phyloP scores from a whole-genome alignment of 2,888 invertebrate genomes.

The Holacanthella duospinosa region DNA sequence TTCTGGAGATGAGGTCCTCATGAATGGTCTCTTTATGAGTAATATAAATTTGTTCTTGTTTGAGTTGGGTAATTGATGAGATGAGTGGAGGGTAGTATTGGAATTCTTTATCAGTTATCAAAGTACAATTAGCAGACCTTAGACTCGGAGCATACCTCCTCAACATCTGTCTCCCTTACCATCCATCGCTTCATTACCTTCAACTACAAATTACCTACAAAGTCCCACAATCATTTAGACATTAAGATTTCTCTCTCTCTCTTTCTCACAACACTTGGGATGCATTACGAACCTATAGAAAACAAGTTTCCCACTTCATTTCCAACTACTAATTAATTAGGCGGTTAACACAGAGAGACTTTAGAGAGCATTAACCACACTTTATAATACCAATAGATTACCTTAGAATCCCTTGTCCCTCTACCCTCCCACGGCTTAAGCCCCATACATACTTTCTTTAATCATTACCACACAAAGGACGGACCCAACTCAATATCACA shows the following conservation, averaged over 20 bases:
- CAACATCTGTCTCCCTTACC: not conserved
- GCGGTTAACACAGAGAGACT: constrained; percentile 7
- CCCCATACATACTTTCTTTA: no score
- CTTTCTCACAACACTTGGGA: not conserved
- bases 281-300: not conserved
- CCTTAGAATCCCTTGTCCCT: no score
- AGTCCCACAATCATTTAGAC: constrained; percentile 18
- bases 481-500: no score
- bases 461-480: no score
- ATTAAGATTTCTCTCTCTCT: constrained; percentile 11
- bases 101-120: constrained; percentile 36
- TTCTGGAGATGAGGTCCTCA: constrained; percentile 8
- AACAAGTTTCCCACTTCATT: constrained; percentile 13
- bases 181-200: not conserved
- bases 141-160: constrained; percentile 5
- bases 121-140: constrained; percentile 36
- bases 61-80: constrained; percentile 21
- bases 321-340: constrained; percentile 21
- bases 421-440: no score
- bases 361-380: not conserved
- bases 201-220: constrained; percentile 9
- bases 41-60: constrained; percentile 20
- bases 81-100: no score
- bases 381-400: no score
- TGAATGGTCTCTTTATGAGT: constrained; percentile 27